A percentile compares a stretch with the other conserved stretches of the same genome.
Evolutionary conservation across 2,113 vertebrate species (phyloP).

Genomic region (Anolis carolinensis): DNA sequence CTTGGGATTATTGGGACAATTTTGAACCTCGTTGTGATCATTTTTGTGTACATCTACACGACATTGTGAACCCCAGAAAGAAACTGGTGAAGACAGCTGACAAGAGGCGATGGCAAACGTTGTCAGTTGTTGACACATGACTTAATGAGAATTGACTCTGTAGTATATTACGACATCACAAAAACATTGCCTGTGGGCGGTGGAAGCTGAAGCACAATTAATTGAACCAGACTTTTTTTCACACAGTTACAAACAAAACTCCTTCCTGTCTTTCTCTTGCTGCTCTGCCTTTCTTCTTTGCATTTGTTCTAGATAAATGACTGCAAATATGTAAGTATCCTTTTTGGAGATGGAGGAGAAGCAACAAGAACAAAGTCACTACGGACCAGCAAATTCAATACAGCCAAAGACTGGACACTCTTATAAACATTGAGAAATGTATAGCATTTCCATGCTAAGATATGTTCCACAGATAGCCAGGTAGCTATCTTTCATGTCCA

Average conservation of each 20-base stretch:
- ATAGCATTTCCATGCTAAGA: slow-evolving; percentile 43
- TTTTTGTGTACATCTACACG: slow-evolving; percentile 98
- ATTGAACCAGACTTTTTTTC: slow-evolving; percentile 67
- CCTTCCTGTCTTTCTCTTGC: slow-evolving; percentile 20
- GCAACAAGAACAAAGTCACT: slow-evolving; percentile 30
- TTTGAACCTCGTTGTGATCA: slow-evolving; percentile 95
- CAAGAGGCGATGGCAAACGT: slow-evolving; percentile 55
- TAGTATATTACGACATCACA: slow-evolving; percentile 66
- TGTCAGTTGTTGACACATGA: slow-evolving; percentile 50
- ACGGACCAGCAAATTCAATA: slow-evolving; percentile 33
- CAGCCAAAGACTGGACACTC: slow-evolving; percentile 38
- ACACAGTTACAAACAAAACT: slow-evolving; percentile 58
- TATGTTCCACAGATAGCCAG: slow-evolving; percentile 62
- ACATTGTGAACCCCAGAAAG: slow-evolving; percentile 79
- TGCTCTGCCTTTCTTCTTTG: slow-evolving; percentile 14
- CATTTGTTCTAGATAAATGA: slow-evolving; percentile 49
- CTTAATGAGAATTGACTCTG: slow-evolving; percentile 63
- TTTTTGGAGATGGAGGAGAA: background rate
- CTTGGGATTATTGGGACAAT: slow-evolving; percentile 97
- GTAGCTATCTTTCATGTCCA: slow-evolving; percentile 45
- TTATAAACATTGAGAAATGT: slow-evolving; percentile 53
- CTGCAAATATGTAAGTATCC: slow-evolving; percentile 54
- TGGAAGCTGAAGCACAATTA: slow-evolving; percentile 78
- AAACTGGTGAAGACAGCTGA: slow-evolving; percentile 47
- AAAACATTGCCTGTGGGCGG: slow-evolving; percentile 54